A percentile compares a stretch with the other conserved stretches of the same genome.
phyloP scores from a whole-genome alignment of 2,797 vertebrate genomes.

The Xenops minutus region DNA sequence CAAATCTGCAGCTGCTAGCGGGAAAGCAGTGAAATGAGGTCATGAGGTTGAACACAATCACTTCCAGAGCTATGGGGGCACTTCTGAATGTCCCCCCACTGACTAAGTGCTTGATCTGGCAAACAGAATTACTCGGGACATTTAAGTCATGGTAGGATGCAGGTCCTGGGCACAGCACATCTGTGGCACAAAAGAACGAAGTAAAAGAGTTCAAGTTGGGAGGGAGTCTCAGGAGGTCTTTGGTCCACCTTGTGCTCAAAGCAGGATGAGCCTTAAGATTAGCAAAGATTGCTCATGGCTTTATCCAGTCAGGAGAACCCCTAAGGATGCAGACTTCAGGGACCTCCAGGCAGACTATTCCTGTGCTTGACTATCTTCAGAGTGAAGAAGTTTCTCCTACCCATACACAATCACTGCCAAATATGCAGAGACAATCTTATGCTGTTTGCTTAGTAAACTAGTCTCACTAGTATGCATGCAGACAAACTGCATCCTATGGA shows the following conservation, averaged over 20 bases:
- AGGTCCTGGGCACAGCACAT: neutral
- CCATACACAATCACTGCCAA: neutral
- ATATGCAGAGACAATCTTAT: neutral
- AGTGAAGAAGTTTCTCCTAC: neutral
- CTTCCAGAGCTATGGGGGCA: neutral
- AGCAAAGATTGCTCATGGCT: neutral
- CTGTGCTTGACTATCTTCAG: neutral
- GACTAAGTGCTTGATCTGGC: neutral
- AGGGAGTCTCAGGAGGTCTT: neutral
- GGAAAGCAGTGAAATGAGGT: slow-evolving; percentile 37
- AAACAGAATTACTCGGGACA: neutral
- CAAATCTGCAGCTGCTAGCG: slow-evolving; percentile 48
- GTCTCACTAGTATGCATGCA: neutral
- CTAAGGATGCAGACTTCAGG: neutral
- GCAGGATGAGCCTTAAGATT: neutral
- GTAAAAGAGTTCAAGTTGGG: neutral
- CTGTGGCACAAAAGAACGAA: neutral
- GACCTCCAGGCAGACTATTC: neutral
- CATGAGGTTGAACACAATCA: neutral
- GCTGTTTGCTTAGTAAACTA: fast-evolving
- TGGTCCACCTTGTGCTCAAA: neutral
- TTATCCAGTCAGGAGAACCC: neutral
- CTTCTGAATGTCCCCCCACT: neutral
- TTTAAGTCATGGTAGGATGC: neutral
- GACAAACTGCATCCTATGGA: neutral